Evolutionary conservation across 2,113 vertebrate genomes (phyloP).

Genomic region (Chunga burmeisteri): DNA sequence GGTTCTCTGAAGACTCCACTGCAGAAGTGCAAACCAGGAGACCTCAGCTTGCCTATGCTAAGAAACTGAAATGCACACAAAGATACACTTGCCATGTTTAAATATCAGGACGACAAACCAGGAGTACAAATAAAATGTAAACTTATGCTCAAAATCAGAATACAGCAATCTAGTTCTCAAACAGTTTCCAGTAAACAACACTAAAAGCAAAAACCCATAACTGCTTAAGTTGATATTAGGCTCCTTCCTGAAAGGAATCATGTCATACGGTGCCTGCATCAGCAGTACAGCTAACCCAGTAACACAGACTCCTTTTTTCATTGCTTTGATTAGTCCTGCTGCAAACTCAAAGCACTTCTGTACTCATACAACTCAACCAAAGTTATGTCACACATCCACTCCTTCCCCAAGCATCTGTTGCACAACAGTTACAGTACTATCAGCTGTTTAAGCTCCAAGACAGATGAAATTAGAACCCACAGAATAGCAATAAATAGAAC

Average conservation of each 20-base stretch:
- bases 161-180: not conserved
- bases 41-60: not conserved
- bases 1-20: not conserved
- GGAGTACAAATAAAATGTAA: not conserved
- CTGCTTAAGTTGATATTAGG: not conserved
- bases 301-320: not conserved
- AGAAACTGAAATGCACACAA: fast-evolving
- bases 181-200: not conserved
- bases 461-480: not conserved
- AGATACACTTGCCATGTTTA: not conserved
- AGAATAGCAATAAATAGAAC: not conserved
- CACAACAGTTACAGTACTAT: not conserved
- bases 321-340: not conserved
- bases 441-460: slow-evolving; percentile 9
- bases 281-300: not conserved
- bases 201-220: fast-evolving
- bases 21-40: not conserved
- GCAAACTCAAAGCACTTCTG: not conserved
- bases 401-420: not conserved
- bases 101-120: not conserved
- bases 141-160: not conserved
- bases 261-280: fast-evolving
- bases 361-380: not conserved
- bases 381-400: not conserved
- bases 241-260: not conserved